Evolutionary conservation across 2,888 invertebrate species (phyloP).

Genomic region (Andrena fulva): DNA sequence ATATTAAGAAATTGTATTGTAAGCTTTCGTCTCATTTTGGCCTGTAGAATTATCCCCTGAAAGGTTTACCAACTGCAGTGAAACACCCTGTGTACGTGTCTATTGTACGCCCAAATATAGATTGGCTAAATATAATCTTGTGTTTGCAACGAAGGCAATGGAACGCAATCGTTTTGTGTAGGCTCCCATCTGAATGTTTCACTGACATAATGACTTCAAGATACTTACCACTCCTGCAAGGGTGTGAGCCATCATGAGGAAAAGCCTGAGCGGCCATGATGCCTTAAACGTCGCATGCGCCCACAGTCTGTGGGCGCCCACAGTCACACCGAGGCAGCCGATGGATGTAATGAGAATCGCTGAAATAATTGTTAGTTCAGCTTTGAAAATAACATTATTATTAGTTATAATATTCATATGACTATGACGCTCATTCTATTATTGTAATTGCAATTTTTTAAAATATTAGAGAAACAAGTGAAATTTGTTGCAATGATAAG

Average conservation of each 20-base stretch:
- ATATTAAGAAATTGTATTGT: no score
- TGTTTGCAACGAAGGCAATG: no score
- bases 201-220: neutral
- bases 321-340: conserved; percentile 92
- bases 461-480: no score
- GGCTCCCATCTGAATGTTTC: neutral
- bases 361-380: conserved; percentile 79
- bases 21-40: no score
- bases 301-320: conserved; percentile 97
- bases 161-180: no score
- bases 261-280: conserved; percentile 88
- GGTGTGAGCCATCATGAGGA: conserved; percentile 93
- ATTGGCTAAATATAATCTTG: neutral
- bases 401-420: neutral
- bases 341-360: conserved; percentile 88
- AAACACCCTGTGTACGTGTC: no score
- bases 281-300: conserved; percentile 95
- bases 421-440: neutral
- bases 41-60: no score
- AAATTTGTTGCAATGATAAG: no score
- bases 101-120: neutral
- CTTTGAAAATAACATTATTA: neutral
- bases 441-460: neutral
- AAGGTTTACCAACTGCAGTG: no score
- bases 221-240: conserved; percentile 92